These are phyloP conservation scores for Nomada goodeniana DNA, from an alignment of 2,888 invertebrate species.

Conservation along the genomic window DNA sequence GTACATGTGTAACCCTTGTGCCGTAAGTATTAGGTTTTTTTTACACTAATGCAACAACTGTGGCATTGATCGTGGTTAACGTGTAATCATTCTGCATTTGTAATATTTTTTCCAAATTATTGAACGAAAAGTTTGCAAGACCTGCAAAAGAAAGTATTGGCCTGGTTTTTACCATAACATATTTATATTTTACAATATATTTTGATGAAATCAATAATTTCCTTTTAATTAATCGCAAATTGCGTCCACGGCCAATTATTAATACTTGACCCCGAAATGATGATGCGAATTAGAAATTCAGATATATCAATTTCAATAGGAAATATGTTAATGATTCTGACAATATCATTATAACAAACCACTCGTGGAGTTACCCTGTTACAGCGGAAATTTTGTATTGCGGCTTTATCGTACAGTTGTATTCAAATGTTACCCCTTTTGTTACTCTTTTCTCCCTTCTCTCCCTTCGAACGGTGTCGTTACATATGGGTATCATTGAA, in stretches of 20 bases:
- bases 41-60: too few species aligned
- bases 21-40: neutral
- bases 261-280: neutral
- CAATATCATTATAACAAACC: neutral
- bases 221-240: neutral
- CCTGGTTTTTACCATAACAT: too few species aligned
- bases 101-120: neutral
- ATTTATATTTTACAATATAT: too few species aligned
- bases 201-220: too few species aligned
- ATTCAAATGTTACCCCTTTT: neutral
- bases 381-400: neutral
- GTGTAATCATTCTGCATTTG: neutral
- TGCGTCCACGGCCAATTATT: neutral
- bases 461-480: neutral
- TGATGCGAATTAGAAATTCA: neutral
- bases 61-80: too few species aligned
- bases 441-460: too few species aligned
- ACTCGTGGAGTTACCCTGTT: neutral
- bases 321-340: neutral
- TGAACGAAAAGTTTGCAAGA: neutral
- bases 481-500: neutral
- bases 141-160: too few species aligned
- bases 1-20: neutral
- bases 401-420: neutral
- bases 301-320: neutral